phyloP scores from a whole-genome alignment of 2,797 vertebrate species.

The Chaetodon trifasciatus region DNA sequence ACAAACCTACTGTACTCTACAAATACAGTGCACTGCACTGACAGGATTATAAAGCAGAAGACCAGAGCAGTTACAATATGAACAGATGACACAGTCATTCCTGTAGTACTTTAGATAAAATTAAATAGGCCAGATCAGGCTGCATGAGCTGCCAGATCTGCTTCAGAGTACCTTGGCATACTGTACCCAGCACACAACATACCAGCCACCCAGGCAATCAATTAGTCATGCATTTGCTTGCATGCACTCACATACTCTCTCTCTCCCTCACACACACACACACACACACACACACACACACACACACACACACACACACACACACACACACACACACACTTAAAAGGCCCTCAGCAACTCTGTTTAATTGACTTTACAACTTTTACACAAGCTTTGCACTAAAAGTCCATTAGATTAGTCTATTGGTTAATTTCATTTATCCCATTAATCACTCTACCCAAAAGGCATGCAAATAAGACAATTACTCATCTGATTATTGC shows the following conservation, averaged over 20 bases:
- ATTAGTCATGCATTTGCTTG: conserved; percentile 33
- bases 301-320: conserved; percentile 5
- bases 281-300: conserved; percentile 13
- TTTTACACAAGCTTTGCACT: conserved; percentile 68
- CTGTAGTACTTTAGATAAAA: conserved; percentile 48
- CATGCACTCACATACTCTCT: conserved; percentile 1
- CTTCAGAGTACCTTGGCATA: conserved; percentile 37
- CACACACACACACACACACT: conserved; percentile 22
- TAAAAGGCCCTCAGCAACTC: conserved; percentile 41
- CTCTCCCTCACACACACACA: neutral
- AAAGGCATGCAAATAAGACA: conserved; percentile 55
- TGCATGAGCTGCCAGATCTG: conserved; percentile 36
- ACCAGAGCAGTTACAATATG: conserved; percentile 40
- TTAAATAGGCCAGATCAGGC: conserved; percentile 25
- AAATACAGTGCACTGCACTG: conserved; percentile 6
- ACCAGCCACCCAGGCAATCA: conserved; percentile 36
- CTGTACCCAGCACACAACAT: conserved; percentile 25
- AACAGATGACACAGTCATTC: conserved; percentile 30
- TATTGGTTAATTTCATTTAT: conserved; percentile 63
- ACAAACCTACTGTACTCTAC: neutral
- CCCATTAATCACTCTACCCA: conserved; percentile 60
- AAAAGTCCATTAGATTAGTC: conserved; percentile 64
- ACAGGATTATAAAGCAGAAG: conserved; percentile 34
- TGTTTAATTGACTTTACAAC: conserved; percentile 68
- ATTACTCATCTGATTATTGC: conserved; percentile 53